Base-by-base conservation (phyloP, 1,140 invertebrate species). In the Brachionus rotundiformis region DNA sequence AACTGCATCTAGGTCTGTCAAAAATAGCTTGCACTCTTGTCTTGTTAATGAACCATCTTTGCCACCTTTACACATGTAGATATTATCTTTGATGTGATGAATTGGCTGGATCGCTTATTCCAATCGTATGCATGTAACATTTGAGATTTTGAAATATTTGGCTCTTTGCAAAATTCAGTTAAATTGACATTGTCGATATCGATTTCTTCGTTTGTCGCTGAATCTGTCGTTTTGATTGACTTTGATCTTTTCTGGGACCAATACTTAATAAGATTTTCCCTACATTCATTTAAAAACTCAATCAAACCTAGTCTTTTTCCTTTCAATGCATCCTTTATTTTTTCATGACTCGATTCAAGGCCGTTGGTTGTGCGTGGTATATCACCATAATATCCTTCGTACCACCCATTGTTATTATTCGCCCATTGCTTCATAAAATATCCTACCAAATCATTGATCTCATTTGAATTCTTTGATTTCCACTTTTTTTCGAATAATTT, bases 111-210 rank as follows among this genome's bases (percentile, higher is more conserved):
- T 29, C 61, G 61, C 29, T 63, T 63, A 63, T 63, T 63, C 61
- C 61, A 33, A 29, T 63, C 61, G 29, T 29, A 63, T 63, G 61
- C 61, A 63, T 63, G 29, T 33, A 63, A 63, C 61, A 63, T 63
- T 63, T 63, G 61, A 33, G 61, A 63, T 63, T 63, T 63, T 63
- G 61, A 63, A 63, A 63, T 63, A 63, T 16, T 63, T 29, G 61
- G 61, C 25, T 63, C 61, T 63, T 63, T 63, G 29, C 25, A 63
- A 63, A 63, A 63, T 29, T 63, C 25, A n/a, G 25, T 63, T 29
- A 63, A 63, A 63, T 63, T 63, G 25, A 63, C 61, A 33, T 33
- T 63, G 61, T 63, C 61, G 25, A 63, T 63, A 29, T 63, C 61
- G 25, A 63, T 63, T 63, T 63, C 61, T 63, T 63, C 61, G 29